These are phyloP conservation scores for Drosophila orosa DNA, from an alignment of 1,140 invertebrate species.

Conservation along the genomic window DNA sequence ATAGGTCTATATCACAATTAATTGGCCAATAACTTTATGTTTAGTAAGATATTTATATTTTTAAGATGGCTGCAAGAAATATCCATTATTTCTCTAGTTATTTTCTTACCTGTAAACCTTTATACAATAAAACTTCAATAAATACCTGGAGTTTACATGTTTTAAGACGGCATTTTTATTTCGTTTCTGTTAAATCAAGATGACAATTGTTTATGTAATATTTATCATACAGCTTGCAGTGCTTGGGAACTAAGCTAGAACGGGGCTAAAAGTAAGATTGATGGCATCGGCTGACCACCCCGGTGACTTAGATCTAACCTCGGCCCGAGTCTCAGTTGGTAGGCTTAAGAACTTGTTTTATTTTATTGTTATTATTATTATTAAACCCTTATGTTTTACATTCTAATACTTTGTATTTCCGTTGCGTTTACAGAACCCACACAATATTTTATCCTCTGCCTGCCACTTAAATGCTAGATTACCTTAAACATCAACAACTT, in stretches of 20 bases:
- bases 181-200: conserved; percentile 55
- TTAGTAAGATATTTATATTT: neutral
- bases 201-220: conserved; percentile 48
- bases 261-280: conserved; percentile 32
- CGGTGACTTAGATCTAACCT: conserved; percentile 45
- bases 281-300: conserved; percentile 26
- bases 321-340: conserved; percentile 17
- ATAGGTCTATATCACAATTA: too few species aligned
- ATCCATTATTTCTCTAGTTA: neutral
- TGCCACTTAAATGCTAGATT: conserved; percentile 55
- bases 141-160: conserved; percentile 12
- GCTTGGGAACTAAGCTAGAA: conserved; percentile 61
- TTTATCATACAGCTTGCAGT: conserved; percentile 66
- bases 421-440: conserved; percentile 46
- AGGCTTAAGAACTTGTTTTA: conserved; percentile 13
- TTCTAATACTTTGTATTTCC: conserved; percentile 82
- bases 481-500: conserved; percentile 76
- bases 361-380: conserved; percentile 4
- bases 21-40: neutral
- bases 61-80: neutral
- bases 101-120: neutral
- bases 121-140: neutral
- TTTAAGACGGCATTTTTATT: conserved; percentile 76
- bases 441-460: conserved; percentile 1
- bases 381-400: conserved; percentile 54